Base-by-base conservation (phyloP, 2,113 vertebrate genomes). In the Crotalus helleri region DNA sequence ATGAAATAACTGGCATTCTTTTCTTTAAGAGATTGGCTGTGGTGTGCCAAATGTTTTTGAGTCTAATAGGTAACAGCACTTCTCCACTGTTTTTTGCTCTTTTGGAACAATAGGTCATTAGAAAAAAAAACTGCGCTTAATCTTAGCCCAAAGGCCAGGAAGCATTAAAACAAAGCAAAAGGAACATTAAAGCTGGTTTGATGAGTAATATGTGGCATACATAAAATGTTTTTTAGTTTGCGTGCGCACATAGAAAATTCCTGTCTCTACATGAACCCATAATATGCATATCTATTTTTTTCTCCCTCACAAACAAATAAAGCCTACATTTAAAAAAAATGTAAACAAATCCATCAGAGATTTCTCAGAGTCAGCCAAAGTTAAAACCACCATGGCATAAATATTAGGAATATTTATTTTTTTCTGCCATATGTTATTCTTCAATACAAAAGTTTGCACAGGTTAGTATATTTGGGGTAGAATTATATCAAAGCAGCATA, bases 11-110 rank as follows among this genome's bases (percentile, higher is more conserved):
- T 92, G 91, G 88, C 91, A 91, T 90, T 61, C 85, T 95, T 69
- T 94, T 90, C 69, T 90, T 61, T 95, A n/a, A 44, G 26, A 29
- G 95, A 92, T 96, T 97, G 97, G 97, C 97, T 97, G 96, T 95
- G 93, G 93, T 96, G 93, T 97, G 94, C 95, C 96, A 97, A 92
- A 92, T 95, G 88, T 91, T 96, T 96, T 94, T 96, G 15, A 94
- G 44, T 89, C 91, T 96, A 96, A 92, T 59, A 95, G 91, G 95
- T 89, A 91, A 90, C 94, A 90, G 91, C 81, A 33, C 94, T 94
- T 91, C 91, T 33, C 94, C 96, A 92, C 59, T 53, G 33, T 94
- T 88, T 33, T 57, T 53, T 88, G 53, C 95, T 94, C 61, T 91
- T 91, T 91, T 91, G 93, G 94, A 94, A 85, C 61, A 92, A 88